Base-by-base conservation (phyloP, 2,888 invertebrate species). In the Agrotis puta region DNA sequence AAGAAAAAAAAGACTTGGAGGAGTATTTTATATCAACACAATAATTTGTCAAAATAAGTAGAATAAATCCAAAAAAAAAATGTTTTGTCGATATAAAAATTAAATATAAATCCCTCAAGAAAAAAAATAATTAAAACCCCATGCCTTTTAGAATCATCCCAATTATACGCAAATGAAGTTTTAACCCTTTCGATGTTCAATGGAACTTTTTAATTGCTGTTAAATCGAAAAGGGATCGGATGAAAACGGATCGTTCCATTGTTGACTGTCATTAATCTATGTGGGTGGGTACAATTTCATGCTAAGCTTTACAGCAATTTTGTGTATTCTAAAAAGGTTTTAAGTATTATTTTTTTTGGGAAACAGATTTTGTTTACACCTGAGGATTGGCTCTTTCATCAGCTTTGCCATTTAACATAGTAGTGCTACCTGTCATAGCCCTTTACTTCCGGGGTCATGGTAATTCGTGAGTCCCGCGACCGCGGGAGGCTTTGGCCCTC, bases 121-220 rank as follows among this genome's bases (percentile, higher is more conserved):
- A 63, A 58, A 78, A 83, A 79, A 85, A 84, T 9, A 33, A 39
- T n/a, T n/a, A 39, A 39, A 39, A 39, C 27, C 77, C 61, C 51
- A 70, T 85, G 85, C 81, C 74, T 82, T 84, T 77, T 81, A 84
- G 79, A 89, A 89, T 88, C 89, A 81, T 84, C 88, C 93, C 92
- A 94, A 95, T 95, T 94, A 94, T 88, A 90, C 90, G 89, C 91
- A 91, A 94, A 93, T 92, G 90, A 93, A 94, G 91, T 92, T 58
- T 72, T 93, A 94, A 94, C 90, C 94, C 94, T 94, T 92, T 90
- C 83, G 85, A 88, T 89, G 90, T 90, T 90, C 89, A 91, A 88
- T 88, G 89, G 89, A 94, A 95, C 93, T 94, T 95, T 95, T 95
- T 95, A 95, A 95, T 95, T 95, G 95, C 92, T 92, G 94, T 93